These are phyloP conservation scores for Istiophorus platypterus DNA, from an alignment of 2,113 vertebrate species.

Conservation along the genomic window DNA sequence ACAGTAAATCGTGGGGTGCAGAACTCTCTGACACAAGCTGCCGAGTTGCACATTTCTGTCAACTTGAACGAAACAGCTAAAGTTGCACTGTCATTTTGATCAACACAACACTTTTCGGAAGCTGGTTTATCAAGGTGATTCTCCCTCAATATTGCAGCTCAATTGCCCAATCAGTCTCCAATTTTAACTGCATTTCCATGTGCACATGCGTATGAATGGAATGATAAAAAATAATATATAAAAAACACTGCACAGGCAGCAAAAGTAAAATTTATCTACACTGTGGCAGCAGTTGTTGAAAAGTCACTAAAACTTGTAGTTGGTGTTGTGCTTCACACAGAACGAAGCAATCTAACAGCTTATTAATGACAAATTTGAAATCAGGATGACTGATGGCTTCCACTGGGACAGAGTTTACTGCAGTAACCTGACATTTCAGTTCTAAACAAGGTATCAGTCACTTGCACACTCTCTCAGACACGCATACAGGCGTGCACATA, in stretches of 20 bases:
- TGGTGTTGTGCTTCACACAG: conserved; percentile 18
- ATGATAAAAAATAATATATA: not conserved
- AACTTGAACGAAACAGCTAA: not conserved
- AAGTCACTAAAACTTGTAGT: conserved; percentile 1
- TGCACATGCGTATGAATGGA: not conserved
- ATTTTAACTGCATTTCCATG: not conserved
- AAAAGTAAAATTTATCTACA: not conserved
- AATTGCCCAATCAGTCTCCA: conserved; percentile 8
- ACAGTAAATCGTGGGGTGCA: no score
- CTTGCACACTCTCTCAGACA: not conserved
- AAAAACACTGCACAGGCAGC: not conserved
- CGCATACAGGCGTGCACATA: conserved; percentile 10
- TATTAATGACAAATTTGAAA: conserved; percentile 58
- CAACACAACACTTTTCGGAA: not conserved
- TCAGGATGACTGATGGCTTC: conserved; percentile 59
- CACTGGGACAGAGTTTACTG: conserved; percentile 40
- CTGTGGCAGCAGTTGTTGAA: conserved; percentile 1
- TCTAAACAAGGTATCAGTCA: conserved; percentile 56
- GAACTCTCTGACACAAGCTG: not conserved
- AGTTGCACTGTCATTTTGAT: not conserved
- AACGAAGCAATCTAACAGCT: conserved; percentile 26
- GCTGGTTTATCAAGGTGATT: not conserved
- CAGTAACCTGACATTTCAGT: conserved; percentile 52
- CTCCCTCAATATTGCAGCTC: not conserved
- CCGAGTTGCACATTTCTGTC: not conserved